Percentiles rank a stretch among this genome's conserved stretches.
phyloP scores from a whole-genome alignment of 2,888 invertebrate species.

The Morpho deidamia region DNA sequence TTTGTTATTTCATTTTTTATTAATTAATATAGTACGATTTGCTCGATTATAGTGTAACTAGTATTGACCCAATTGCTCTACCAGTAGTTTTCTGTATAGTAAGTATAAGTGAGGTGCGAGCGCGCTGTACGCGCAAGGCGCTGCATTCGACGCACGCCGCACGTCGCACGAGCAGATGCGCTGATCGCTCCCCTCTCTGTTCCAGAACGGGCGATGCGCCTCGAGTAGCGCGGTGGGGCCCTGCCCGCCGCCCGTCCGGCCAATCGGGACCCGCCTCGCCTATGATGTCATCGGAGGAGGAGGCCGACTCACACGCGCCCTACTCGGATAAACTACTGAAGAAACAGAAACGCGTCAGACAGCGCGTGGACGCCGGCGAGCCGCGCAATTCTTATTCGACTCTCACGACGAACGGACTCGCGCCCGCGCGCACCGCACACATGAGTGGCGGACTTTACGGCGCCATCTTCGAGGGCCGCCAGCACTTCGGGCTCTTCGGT shows the following conservation, averaged over 20 bases:
- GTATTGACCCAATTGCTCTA: too few species aligned
- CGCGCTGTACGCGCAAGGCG: conserved; percentile 12
- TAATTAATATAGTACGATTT: too few species aligned
- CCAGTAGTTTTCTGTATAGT: too few species aligned
- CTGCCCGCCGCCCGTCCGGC: conserved; percentile 83
- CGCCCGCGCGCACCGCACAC: conserved; percentile 84
- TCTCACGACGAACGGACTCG: conserved; percentile 75
- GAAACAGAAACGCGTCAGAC: conserved; percentile 95
- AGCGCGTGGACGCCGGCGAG: conserved; percentile 97
- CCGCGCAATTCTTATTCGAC: conserved; percentile 93
- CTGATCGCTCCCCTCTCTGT: conserved; percentile 65
- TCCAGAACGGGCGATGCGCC: conserved; percentile 75
- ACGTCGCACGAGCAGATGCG: conserved; percentile 62
- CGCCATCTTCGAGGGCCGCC: conserved; percentile 90
- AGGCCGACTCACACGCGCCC: conserved; percentile 95
- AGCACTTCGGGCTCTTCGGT: conserved; percentile 89
- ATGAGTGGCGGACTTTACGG: conserved; percentile 93
- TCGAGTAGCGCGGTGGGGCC: conserved; percentile 73
- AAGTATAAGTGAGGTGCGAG: not conserved
- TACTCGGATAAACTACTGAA: conserved; percentile 95
- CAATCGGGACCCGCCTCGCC: conserved; percentile 90
- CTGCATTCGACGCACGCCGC: conserved; percentile 30
- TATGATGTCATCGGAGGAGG: conserved; percentile 98
- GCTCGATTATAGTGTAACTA: too few species aligned
- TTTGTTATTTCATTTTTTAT: too few species aligned